Evolutionary conservation across 2,888 invertebrate species (phyloP), one percentile per base, ranked within the genome.

Genomic region (Magallana nippona): DNA sequence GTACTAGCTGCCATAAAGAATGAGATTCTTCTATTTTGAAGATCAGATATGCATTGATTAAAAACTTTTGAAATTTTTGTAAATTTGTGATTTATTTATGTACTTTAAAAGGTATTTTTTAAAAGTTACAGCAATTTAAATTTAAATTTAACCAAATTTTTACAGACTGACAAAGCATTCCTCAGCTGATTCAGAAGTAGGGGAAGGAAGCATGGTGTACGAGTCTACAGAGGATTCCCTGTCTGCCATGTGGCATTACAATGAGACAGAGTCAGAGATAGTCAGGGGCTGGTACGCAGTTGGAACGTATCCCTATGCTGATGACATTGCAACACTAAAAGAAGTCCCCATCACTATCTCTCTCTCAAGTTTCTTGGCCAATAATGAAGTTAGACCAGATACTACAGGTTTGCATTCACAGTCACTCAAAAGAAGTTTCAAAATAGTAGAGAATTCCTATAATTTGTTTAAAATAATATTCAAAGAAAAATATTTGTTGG

Each of bases 271-370:
- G 44, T 82, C 83, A 13, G 60, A 32, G 5, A 78, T 85, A n/a
- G 79, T 62, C n/a, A 81, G 78, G 55, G 83, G 81, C 13, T 85
- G 85, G 85, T 79, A 83, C 17, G 78, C 82, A 44, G 80, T 85
- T 10, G 83, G 85, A 11, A 85, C 85, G 1, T 85, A 83, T 27
- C 85, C 85, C 10, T 55, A 44, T 2, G 83, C 78, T 22, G 81
- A 81, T 17, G 85, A 85, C 58, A 81, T 85, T 81, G 80, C 55
- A 17, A 1, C 62, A n/a, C 81, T 22, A 56, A 55, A 71, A 58
- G 80, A 81, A 57, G 82, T 83, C 63, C 78, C 78, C 22, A 78
- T 85, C 17, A 56, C 83, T 15, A 17, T 78, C 27, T 56, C 82
- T 55, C 63, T 55, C 2, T 60, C 78, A 10, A 81, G 82, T 60